phyloP scores from a whole-genome alignment of 2,113 vertebrate species.

The Vulpes lagopus region DNA sequence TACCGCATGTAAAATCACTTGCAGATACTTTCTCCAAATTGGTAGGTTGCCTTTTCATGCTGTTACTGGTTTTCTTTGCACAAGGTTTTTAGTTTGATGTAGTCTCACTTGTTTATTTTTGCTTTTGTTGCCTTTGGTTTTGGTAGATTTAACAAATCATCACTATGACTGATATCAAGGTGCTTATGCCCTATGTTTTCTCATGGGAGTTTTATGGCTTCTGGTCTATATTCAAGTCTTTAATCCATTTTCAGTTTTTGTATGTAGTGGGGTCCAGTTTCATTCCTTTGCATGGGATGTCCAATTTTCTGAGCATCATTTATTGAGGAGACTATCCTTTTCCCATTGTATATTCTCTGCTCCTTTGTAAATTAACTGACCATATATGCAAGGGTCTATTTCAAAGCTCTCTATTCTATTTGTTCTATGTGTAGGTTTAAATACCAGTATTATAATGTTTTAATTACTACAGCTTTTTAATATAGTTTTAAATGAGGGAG shows the following conservation, averaged over 20 bases:
- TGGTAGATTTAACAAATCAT: background rate
- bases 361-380: background rate
- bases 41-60: background rate
- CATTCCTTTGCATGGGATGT: background rate
- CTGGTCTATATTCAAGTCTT: background rate
- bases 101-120: background rate
- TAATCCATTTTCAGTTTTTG: background rate
- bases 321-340: background rate
- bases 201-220: background rate
- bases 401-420: background rate
- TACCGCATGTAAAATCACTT: background rate
- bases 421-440: background rate
- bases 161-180: background rate
- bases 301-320: background rate
- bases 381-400: background rate
- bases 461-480: background rate
- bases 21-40: background rate
- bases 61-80: background rate
- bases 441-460: background rate
- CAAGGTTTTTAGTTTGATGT: background rate
- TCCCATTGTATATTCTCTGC: background rate
- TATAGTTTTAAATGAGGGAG: background rate
- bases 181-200: background rate
- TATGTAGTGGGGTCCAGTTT: background rate
- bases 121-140: background rate